Evolutionary conservation across 2,113 vertebrate genomes (phyloP), one percentile per base, ranked within the genome.

Genomic region (Eretmochelys imbricata): DNA sequence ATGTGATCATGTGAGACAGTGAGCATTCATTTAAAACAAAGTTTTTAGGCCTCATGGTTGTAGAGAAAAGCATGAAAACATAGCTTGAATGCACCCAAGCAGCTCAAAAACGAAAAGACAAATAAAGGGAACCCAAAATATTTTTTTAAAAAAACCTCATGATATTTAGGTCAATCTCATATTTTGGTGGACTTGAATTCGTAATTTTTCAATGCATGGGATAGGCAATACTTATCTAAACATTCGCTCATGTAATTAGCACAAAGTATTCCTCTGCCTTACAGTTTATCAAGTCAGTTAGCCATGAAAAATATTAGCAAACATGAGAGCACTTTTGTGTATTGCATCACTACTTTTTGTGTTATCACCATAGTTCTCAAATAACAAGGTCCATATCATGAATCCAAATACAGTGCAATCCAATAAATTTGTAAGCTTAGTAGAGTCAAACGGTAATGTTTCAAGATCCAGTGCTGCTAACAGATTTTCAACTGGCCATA

Each of bases 261-360:
- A 94, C 80, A 55, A 50, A 93, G 11, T 10, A n/a, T 76, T 85
- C 90, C 90, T 94, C 92, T 78, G 42, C 81, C 85, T 96, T n/a
- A 80, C 35, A 72, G 86, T 62, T 16, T 80, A 79, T 35, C 42
- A 22, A 76, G n/a, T 38, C 92, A 49, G 82, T 80, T n/a, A 82
- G 82, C 54, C 76, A 82, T 38, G 86, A 85, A 46, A 88, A 80
- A 8, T 55, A 94, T 88, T 96, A 95, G 78, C 78, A 57, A 86
- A 16, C 9, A 50, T 50, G 57, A 79, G 55, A 75, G 19, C 92
- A 31, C 29, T 42, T n/a, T 59, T 1, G 0, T 57, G 72, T 24
- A 4, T 55, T 62, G 22, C 11, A 46, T 5, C 88, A 51, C 29
- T 17, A n/a, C 81, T 17, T 50, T 22, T 54, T 89, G 2, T 20